These are phyloP conservation scores for Eledona agricola DNA, from an alignment of 2,888 invertebrate genomes.

Conservation along the genomic window DNA sequence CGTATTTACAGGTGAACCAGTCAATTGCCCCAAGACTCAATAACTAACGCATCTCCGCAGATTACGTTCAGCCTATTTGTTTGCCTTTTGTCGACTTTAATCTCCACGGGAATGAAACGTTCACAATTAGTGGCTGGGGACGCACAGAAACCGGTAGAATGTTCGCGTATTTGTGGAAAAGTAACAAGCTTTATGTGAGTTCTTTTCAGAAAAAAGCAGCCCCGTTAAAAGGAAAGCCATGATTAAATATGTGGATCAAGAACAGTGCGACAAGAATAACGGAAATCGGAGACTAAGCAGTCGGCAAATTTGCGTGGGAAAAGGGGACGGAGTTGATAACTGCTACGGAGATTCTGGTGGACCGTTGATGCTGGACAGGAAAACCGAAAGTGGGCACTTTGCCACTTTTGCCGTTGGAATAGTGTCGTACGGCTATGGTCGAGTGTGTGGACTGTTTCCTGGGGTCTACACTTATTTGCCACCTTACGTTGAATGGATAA, in stretches of 20 bases:
- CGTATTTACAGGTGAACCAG: constrained; percentile 47
- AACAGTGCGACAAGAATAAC: constrained; percentile 39
- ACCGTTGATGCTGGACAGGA: constrained; percentile 70
- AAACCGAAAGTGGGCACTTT: constrained; percentile 58
- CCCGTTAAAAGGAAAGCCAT: constrained; percentile 48
- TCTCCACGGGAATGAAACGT: constrained; percentile 44
- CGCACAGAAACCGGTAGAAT: constrained; percentile 53
- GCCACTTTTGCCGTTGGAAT: constrained; percentile 71
- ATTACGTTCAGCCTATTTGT: constrained; percentile 52
- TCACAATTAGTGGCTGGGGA: constrained; percentile 64
- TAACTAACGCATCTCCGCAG: constrained; percentile 33
- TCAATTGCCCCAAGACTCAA: background rate
- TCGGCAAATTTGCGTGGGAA: constrained; percentile 76
- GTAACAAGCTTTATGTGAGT: constrained; percentile 17
- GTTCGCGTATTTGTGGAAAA: constrained; percentile 33
- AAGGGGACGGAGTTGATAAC: constrained; percentile 71
- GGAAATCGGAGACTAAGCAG: constrained; percentile 52
- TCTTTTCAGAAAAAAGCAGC: constrained; percentile 46
- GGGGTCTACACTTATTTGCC: constrained; percentile 74
- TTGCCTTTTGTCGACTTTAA: constrained; percentile 41
- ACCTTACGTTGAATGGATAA: constrained; percentile 72
- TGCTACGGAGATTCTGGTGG: constrained; percentile 83
- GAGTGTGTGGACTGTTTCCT: constrained; percentile 72
- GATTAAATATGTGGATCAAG: constrained; percentile 37
- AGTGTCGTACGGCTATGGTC: constrained; percentile 74